Conservation (phyloP, 2,888 invertebrate species). For the Pandemis heparana region DNA sequence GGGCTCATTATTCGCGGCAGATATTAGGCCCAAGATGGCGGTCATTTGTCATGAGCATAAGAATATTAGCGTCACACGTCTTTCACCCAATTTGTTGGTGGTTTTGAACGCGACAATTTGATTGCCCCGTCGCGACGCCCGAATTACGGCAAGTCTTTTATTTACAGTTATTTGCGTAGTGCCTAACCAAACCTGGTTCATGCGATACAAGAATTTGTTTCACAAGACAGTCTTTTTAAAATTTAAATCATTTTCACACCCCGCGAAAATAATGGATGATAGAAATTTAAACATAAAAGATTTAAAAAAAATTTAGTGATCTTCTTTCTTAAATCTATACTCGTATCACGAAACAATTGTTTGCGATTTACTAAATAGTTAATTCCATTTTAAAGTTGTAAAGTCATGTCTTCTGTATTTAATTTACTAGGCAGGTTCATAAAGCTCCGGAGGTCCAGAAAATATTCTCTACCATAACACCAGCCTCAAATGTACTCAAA, state of each 20-base stretch:
- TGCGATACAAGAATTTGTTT: neutral
- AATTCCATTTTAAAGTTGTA: neutral
- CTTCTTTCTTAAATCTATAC: no score
- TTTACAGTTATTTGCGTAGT: conserved; percentile 32
- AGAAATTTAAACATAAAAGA: no score
- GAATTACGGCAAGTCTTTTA: conserved; percentile 36
- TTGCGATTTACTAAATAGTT: no score
- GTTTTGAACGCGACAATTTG: conserved; percentile 67
- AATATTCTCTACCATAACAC: neutral
- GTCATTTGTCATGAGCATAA: conserved; percentile 77
- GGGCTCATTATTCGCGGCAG: conserved; percentile 65
- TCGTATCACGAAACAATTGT: no score
- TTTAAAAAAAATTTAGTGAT: no score
- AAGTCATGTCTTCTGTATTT: neutral
- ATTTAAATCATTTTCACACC: neutral
- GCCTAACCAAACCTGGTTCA: conserved; percentile 6
- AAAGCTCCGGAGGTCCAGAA: neutral
- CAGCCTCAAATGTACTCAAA: conserved; percentile 20
- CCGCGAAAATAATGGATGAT: no score
- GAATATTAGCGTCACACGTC: conserved; percentile 77
- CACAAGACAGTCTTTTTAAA: neutral
- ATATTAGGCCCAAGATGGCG: conserved; percentile 65
- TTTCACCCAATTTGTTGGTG: conserved; percentile 77
- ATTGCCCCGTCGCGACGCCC: conserved; percentile 50
- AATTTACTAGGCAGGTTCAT: neutral